Conservation (phyloP, 2,888 invertebrate species). For the Ornithoptera priamus region DNA sequence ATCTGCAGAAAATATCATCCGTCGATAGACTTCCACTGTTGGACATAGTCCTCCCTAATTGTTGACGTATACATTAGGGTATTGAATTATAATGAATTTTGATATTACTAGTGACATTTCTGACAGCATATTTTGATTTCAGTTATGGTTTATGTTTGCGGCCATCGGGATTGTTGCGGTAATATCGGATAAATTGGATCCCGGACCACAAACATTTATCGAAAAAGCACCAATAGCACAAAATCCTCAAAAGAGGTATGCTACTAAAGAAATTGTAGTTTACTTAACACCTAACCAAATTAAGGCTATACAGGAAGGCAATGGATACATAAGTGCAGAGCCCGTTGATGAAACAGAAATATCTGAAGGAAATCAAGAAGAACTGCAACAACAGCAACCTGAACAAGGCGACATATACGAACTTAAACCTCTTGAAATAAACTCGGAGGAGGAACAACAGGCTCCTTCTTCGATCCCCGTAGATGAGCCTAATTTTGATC, state of each 20-base stretch:
- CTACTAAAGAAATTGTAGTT: conserved; percentile 57
- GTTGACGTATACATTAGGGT: no score
- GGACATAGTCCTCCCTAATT: no score
- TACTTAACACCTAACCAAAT: conserved; percentile 65
- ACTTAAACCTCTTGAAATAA: conserved; percentile 12
- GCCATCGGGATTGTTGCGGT: conserved; percentile 41
- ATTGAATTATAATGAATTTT: no score
- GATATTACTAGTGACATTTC: no score
- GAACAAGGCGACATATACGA: conserved; percentile 25
- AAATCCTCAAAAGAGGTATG: conserved; percentile 37
- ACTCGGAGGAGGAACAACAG: conserved; percentile 9
- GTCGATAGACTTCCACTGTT: no score
- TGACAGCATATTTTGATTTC: conserved; percentile 34
- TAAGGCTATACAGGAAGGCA: conserved; percentile 48
- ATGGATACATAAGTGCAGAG: conserved; percentile 31
- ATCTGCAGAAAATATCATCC: no score
- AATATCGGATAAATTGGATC: conserved; percentile 43
- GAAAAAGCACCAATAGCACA: conserved; percentile 34
- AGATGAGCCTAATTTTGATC: conserved; percentile 21
- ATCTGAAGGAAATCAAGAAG: conserved; percentile 30
- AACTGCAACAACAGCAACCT: conserved; percentile 32
- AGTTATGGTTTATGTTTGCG: conserved; percentile 49
- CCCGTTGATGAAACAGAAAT: conserved; percentile 30
- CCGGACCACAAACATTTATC: conserved; percentile 49
- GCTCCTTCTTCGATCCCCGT: conserved; percentile 15